phyloP scores from a whole-genome alignment of 2,797 vertebrate genomes.

The Kryptolebias ocellatus region DNA sequence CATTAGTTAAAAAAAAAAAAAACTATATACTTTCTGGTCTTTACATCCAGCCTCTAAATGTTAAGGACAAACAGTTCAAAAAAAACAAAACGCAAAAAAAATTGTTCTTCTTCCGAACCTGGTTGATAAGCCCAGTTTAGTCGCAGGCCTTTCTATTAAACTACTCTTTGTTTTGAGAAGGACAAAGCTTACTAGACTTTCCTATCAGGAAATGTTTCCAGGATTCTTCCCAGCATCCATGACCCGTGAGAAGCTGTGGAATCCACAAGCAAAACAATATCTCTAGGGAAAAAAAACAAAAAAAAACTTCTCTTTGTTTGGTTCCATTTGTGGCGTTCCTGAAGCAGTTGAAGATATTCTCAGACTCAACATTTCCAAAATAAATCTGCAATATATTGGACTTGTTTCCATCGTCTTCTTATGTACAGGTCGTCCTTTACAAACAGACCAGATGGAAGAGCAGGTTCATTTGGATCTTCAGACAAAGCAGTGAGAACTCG shows the following conservation, averaged over 20 bases:
- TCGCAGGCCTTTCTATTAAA: not conserved
- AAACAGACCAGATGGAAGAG: not conserved
- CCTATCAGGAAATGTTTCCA: not conserved
- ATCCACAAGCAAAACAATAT: not conserved
- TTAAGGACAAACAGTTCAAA: too few relatives aligned
- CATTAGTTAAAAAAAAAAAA: too few relatives aligned
- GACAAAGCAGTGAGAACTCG: too few relatives aligned
- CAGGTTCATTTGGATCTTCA: not conserved
- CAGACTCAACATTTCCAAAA: not conserved
- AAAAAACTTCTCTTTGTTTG: not conserved
- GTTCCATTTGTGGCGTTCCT: not conserved
- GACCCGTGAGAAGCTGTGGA: not conserved
- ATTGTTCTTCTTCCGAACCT: too few relatives aligned
- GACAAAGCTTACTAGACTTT: too few relatives aligned
- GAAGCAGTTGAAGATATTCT: not conserved
- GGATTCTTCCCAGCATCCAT: not conserved
- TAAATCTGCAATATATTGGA: not conserved
- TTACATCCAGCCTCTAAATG: too few relatives aligned
- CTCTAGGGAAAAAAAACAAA: not conserved
- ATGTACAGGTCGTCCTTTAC: not conserved
- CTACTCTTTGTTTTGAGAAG: not conserved
- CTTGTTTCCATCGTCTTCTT: not conserved
- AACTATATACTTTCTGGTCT: too few relatives aligned
- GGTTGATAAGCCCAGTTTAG: not conserved
- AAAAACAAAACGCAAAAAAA: too few relatives aligned